Percentiles rank a stretch among this genome's conserved stretches.
Evolutionary conservation across 2,888 invertebrate species (phyloP).

Genomic region (Cremastobaeus sp.): DNA sequence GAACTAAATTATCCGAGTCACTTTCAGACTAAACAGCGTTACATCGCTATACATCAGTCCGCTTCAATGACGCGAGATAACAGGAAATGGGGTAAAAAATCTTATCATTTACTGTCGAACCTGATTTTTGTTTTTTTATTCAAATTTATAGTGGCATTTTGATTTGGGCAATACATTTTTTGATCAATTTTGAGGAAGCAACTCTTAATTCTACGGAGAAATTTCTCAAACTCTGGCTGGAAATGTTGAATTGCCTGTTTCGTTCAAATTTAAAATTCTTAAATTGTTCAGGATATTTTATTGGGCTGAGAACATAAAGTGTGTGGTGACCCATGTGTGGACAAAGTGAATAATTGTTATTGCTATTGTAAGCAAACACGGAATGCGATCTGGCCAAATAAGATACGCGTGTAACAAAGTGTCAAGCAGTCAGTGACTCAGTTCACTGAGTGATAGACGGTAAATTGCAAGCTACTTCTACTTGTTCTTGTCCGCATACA

Average conservation of each 20-base stretch:
- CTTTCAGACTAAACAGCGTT: conserved; percentile 20
- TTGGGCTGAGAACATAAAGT: too few relatives aligned
- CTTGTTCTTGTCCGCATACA: conserved; percentile 30
- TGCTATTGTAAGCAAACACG: conserved; percentile 33
- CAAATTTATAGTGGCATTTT: too few relatives aligned
- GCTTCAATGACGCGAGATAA: conserved; percentile 17
- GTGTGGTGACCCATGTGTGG: conserved; percentile 14
- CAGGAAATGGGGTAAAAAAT: conserved; percentile 7
- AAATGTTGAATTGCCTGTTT: too few relatives aligned
- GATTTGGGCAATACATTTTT: too few relatives aligned
- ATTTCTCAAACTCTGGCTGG: neutral
- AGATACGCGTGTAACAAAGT: conserved; percentile 37
- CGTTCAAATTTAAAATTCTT: too few relatives aligned
- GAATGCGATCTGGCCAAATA: conserved; percentile 29
- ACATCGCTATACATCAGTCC: conserved; percentile 12
- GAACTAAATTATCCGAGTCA: conserved; percentile 5
- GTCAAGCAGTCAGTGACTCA: conserved; percentile 35
- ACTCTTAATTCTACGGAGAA: too few relatives aligned
- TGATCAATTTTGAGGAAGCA: too few relatives aligned
- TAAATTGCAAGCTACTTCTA: conserved; percentile 38
- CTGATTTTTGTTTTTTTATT: too few relatives aligned
- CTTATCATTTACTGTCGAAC: neutral
- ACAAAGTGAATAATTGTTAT: conserved; percentile 30
- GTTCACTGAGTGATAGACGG: conserved; percentile 31
- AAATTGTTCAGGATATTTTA: too few relatives aligned